Base-by-base conservation (phyloP, 1,140 invertebrate genomes). In the Trachymyrmex septentrionalis region DNA sequence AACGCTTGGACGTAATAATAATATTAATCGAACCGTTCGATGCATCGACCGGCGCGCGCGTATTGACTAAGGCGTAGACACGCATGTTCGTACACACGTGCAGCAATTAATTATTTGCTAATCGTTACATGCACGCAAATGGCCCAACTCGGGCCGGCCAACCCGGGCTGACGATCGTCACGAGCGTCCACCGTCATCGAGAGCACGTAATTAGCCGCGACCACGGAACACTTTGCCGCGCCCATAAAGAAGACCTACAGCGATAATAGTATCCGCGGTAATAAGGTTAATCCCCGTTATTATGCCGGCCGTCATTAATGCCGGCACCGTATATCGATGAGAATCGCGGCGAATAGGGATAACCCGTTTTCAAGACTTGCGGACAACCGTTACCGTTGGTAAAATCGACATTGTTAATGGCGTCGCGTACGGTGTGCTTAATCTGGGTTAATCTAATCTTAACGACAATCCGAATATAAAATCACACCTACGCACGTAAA, bases 21-120 rank as follows among this genome's bases (percentile, higher is more conserved):
- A 69, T 69, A 81, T 86, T 86, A 86, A 86, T 86, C 84, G 67
- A 12, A 30, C 24, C 5, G 66, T 63, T 76, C 50, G 38, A 90
- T 84, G 72, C 87, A 73, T 87, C 63, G 78, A 67, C 27, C 66
- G 77, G 57, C 24, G 34, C 48, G 63, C 61, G 19, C 21, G 16
- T 86, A 86, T 86, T 34, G 85, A 86, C 85, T 86, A 38, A 67
- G 77, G 61, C 34, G 44, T 71, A 86, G 34, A 78, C 72, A 87
- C 59, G 57, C 66, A 72, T 72, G 77, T 78, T 71, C 61, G 30
- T 75, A 64, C 55, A 81, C 75, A 86, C 82, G 87, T 73, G 71
- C 87, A 50, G 55, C 84, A 80, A 86, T 86, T 86, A 86, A 86
- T 86, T 86, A 67, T 86, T 86, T 69, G 61, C 85, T 66, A 86